These are phyloP conservation scores for Catostomus latipinnis DNA, from an alignment of 2,797 vertebrate species.

Conservation along the genomic window DNA sequence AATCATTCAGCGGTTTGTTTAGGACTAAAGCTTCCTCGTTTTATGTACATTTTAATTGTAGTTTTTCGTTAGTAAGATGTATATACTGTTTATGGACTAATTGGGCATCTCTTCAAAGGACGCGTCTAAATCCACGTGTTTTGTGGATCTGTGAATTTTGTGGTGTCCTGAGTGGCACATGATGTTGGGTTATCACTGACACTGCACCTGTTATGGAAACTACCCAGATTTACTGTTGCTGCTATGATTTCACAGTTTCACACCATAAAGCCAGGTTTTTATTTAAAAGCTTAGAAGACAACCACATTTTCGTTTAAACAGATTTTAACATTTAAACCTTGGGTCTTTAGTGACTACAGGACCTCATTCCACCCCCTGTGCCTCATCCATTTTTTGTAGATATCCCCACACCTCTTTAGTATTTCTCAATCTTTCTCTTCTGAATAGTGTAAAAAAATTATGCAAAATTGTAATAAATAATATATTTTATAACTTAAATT, in stretches of 20 bases:
- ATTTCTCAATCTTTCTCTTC: too few species aligned
- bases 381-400: too few species aligned
- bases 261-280: neutral
- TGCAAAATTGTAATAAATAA: too few species aligned
- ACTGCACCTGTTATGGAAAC: slow-evolving; percentile 16
- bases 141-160: slow-evolving; percentile 23
- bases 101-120: neutral
- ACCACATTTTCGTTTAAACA: neutral
- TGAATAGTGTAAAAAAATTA: too few species aligned
- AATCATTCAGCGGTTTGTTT: neutral
- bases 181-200: slow-evolving; percentile 7
- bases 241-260: neutral
- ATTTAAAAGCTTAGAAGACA: neutral
- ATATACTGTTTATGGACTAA: too few species aligned
- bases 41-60: neutral
- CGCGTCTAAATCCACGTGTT: slow-evolving; percentile 24
- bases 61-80: too few species aligned
- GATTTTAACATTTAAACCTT: neutral
- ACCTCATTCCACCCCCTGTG: too few species aligned
- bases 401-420: too few species aligned
- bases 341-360: too few species aligned
- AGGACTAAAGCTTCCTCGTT: too few species aligned
- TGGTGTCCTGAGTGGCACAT: slow-evolving; percentile 36
- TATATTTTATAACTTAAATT: too few species aligned
- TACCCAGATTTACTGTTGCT: slow-evolving; percentile 13